phyloP scores from a whole-genome alignment of 2,888 invertebrate genomes.

The Xanthostigma xanthostigma region DNA sequence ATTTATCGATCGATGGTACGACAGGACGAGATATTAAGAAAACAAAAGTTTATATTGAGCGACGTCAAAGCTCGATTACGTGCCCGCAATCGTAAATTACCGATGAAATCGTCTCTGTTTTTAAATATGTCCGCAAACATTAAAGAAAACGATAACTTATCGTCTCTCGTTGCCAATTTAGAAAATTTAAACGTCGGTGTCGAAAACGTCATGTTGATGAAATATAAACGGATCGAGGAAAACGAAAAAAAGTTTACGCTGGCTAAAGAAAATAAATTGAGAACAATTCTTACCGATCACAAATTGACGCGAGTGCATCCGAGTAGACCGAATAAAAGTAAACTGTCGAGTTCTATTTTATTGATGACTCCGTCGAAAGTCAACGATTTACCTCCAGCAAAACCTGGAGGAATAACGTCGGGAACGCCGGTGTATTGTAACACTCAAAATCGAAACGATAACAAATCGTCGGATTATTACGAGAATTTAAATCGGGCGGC shows the following conservation, averaged over 20 bases:
- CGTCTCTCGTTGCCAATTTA: constrained; percentile 34
- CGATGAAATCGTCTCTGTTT: constrained; percentile 3
- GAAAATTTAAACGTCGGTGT: constrained; percentile 37
- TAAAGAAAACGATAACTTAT: constrained; percentile 16
- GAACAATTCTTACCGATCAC: constrained; percentile 34
- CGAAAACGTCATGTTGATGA: constrained; percentile 27
- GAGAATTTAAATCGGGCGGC: too few species aligned
- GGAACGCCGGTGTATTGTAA: neutral
- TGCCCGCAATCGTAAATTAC: constrained; percentile 27
- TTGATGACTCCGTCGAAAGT: constrained; percentile 1
- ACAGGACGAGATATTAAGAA: constrained; percentile 50
- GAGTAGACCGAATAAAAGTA: constrained; percentile 32
- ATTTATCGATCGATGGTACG: constrained; percentile 66
- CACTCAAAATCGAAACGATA: too few species aligned
- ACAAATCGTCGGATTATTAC: too few species aligned
- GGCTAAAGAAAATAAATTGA: constrained; percentile 35
- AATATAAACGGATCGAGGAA: constrained; percentile 23
- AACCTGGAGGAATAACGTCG: constrained; percentile 1
- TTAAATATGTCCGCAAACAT: constrained; percentile 2
- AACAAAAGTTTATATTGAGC: constrained; percentile 30
- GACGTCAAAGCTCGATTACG: constrained; percentile 23
- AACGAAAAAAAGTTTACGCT: constrained; percentile 26
- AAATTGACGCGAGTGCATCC: constrained; percentile 37
- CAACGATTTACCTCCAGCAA: neutral
- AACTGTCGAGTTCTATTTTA: constrained; percentile 19